Base-by-base conservation (phyloP, 2,797 vertebrate species). In the Lagodon rhomboides region DNA sequence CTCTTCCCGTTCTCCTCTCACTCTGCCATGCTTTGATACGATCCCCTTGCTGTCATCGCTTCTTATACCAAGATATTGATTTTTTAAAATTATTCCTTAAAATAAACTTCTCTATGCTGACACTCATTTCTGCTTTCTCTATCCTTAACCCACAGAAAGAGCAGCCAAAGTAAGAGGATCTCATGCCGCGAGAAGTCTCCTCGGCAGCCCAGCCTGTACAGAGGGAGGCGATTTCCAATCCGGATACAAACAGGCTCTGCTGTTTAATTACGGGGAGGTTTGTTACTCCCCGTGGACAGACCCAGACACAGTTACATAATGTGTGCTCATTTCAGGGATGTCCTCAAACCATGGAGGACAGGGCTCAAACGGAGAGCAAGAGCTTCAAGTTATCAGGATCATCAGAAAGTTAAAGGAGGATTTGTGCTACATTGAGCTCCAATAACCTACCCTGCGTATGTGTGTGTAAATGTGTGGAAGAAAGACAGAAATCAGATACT, bases 221-320 rank as follows among this genome's bases (percentile, higher is more conserved):
- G 62, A 68, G 34, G 23, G 60, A n/a, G 67, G 7, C 8, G 18
- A 54, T 53, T 63, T 73, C 47, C n/a, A 69, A 69, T 73, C 51
- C 23, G 69, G 46, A 75, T 68, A 78, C 61, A 76, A 81, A 83
- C 50, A 60, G 55, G 25, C 51, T 68, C 54, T 49, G 54, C 60
- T 70, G 69, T 86, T 80, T 69, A 79, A 82, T 81, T 59, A 53
- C 4, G 16, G 30, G 66, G 46, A 77, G 44, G 60, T 78, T 75
- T 79, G 83, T 74, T 77, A 34, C 63, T 85, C 69, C 77, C 79
- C 30, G 72, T 68, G 66, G 84, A 84, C 1, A 25, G 59, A 85
- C 63, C 58, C 50, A 73, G 51, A 79, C 79, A 69, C 55, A 12
- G 64, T 87, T 84, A 77, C 74, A 77, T 89, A 87, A 89, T 22